Evolutionary conservation across 2,113 vertebrate genomes (phyloP), one percentile per base, ranked within the genome.

Genomic region (Pedetes capensis): DNA sequence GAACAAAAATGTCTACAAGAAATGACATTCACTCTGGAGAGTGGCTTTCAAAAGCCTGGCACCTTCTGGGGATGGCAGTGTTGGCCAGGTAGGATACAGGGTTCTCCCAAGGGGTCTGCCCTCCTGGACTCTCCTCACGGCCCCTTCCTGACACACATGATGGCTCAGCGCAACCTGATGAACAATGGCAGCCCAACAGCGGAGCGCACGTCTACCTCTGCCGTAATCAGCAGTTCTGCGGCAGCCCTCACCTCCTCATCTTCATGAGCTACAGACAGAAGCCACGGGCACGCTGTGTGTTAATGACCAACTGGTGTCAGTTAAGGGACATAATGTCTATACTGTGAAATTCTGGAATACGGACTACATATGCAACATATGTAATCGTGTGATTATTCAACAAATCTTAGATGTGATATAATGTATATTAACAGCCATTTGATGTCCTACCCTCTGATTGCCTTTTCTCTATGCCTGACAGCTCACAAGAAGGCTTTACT

Each of bases 131-230:
- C 61, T 42, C 12, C 57, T 8, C 6, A 20, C n/a, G 39, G 12
- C 51, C 47, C 61, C 49, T 7, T 49, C 37, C 78, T 13, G 18
- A n/a, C n/a, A n/a, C n/a, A n/a, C n/a, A n/a, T n/a, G n/a, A n/a
- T n/a, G n/a, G n/a, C n/a, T n/a, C n/a, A 32, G 20, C 10, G 7
- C 11, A 23, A 6, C 29, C 23, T 11, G n/a, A 47, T 14, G 8
- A 25, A 18, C 42, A 4, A 11, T 0, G 13, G 69, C n/a, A 8
- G 76, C 55, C 27, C 6, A 5, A 4, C n/a, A 27, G 42, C 23
- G 8, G 6, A 6, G 55, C 2, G 8, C 3, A 12, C 6, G 2
- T 22, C 32, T 4, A 1, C 47, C 29, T 64, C 18, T 3, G 8
- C n/a, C 23, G 8, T 9, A n/a, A 39, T 39, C 29, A 11, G 55